phyloP scores from a whole-genome alignment of 2,888 invertebrate genomes.

The Nysson spinosus region DNA sequence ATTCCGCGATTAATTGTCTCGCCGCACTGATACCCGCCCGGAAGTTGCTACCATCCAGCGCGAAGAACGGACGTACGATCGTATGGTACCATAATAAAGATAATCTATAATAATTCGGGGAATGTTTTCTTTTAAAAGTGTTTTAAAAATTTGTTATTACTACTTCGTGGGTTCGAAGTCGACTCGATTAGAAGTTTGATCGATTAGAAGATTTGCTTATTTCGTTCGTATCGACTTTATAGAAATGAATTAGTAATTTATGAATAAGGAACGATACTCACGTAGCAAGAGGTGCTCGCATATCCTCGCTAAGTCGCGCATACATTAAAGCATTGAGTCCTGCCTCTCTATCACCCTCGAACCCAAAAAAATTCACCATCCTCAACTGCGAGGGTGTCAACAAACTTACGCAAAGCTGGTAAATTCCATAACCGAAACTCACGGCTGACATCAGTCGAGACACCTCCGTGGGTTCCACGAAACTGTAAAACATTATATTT shows the following conservation, averaged over 20 bases:
- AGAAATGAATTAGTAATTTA: too few species aligned
- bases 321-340: slow-evolving; percentile 82
- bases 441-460: slow-evolving; percentile 83
- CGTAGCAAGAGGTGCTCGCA: slow-evolving; percentile 84
- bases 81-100: slow-evolving; percentile 83
- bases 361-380: slow-evolving; percentile 82
- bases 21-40: slow-evolving; percentile 81
- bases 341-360: slow-evolving; percentile 81
- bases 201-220: too few species aligned
- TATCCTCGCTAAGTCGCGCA: slow-evolving; percentile 81
- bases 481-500: slow-evolving; percentile 50
- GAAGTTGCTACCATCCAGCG: slow-evolving; percentile 81
- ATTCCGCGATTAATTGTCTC: slow-evolving; percentile 79
- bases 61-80: slow-evolving; percentile 83
- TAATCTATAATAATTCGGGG: slow-evolving; percentile 50
- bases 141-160: neutral
- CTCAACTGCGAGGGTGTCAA: slow-evolving; percentile 82
- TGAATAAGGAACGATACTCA: slow-evolving; percentile 70
- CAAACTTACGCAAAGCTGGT: slow-evolving; percentile 84
- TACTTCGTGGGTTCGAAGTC: too few species aligned
- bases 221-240: too few species aligned
- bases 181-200: too few species aligned
- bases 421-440: slow-evolving; percentile 85
- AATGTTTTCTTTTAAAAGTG: too few species aligned
- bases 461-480: slow-evolving; percentile 79